phyloP scores from a whole-genome alignment of 2,113 vertebrate genomes.

The Spea bombifrons region DNA sequence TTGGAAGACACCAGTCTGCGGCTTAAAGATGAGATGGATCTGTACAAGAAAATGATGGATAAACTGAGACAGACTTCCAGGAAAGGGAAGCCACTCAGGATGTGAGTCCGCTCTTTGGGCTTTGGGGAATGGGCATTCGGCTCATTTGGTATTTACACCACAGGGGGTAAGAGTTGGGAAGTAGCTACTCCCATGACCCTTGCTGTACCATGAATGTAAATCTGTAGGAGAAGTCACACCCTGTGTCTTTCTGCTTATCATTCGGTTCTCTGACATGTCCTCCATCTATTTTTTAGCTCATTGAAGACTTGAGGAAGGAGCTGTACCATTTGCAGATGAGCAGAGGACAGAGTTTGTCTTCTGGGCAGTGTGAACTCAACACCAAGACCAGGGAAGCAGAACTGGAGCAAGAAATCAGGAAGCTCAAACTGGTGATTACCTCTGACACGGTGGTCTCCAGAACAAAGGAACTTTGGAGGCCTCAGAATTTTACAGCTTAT shows the following conservation, averaged over 20 bases:
- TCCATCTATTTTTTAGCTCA: conserved; percentile 70
- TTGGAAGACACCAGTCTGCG: conserved; percentile 88
- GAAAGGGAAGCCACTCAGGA: conserved; percentile 91
- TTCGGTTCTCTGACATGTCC: background rate
- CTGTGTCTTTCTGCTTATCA: no score
- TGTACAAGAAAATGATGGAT: conserved; percentile 95
- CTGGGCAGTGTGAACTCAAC: conserved; percentile 78
- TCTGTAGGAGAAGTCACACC: background rate
- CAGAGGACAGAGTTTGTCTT: conserved; percentile 75
- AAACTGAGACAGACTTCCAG: conserved; percentile 90
- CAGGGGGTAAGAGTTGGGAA: no score
- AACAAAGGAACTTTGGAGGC: background rate
- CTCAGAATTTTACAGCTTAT: background rate
- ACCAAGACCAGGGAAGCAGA: conserved; percentile 85
- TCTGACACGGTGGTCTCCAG: background rate
- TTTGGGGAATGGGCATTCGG: background rate
- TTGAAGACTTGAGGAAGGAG: conserved; percentile 90
- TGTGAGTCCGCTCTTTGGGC: conserved; percentile 60
- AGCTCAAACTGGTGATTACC: conserved; percentile 84
- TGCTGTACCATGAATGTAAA: background rate
- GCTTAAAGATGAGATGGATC: conserved; percentile 91
- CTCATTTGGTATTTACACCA: background rate
- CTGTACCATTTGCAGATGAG: conserved; percentile 91
- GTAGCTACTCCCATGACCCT: background rate
- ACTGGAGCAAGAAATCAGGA: conserved; percentile 90